Conservation (phyloP, 2,113 vertebrate species). For the Cariama cristata region DNA sequence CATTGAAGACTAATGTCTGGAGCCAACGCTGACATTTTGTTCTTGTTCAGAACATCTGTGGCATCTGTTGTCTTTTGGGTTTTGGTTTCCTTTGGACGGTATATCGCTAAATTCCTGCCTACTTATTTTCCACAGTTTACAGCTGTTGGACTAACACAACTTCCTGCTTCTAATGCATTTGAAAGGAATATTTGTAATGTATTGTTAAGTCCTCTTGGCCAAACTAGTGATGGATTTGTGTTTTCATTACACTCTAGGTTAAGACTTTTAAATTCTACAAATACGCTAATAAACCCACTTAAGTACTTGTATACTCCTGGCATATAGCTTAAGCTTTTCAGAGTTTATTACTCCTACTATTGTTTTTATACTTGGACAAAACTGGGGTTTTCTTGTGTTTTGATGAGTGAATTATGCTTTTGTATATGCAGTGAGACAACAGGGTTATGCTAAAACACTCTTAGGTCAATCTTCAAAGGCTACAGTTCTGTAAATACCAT, state of each 20-base stretch:
- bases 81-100: neutral
- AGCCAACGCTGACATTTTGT: neutral
- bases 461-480: neutral
- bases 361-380: neutral
- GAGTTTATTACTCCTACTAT: neutral
- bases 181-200: neutral
- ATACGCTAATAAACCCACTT: neutral
- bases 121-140: neutral
- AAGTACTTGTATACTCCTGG: neutral
- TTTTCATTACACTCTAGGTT: neutral
- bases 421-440: neutral
- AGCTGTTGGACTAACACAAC: neutral
- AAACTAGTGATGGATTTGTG: neutral
- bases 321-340: neutral
- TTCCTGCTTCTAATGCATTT: neutral
- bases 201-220: neutral
- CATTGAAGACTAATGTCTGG: neutral
- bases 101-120: neutral
- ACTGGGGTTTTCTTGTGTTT: neutral
- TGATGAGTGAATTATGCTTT: neutral
- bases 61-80: neutral
- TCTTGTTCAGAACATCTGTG: neutral
- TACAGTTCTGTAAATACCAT: neutral
- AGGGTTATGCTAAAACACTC: neutral
- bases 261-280: neutral